phyloP scores from a whole-genome alignment of 2,888 invertebrate genomes.

The Yponomeuta sedellus region DNA sequence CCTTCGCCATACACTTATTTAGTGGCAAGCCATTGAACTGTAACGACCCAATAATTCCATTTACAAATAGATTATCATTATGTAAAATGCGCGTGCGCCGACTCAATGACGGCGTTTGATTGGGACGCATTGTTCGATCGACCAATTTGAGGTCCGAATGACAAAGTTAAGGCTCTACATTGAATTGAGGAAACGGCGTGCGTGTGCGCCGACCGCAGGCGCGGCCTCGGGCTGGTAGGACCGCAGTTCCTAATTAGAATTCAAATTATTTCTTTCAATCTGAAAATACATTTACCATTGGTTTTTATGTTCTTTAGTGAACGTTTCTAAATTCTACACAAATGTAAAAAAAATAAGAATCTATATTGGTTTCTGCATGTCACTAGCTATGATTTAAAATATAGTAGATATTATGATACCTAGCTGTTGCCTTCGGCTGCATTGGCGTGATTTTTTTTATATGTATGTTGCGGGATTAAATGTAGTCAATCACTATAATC shows the following conservation, averaged over 20 bases:
- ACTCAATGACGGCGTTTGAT: conserved; percentile 31
- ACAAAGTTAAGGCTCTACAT: conserved; percentile 10
- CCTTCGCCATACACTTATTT: neutral
- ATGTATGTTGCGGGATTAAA: no score
- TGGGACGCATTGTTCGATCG: conserved; percentile 33
- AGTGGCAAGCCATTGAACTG: neutral
- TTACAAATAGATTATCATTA: conserved; percentile 7
- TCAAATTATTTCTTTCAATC: no score
- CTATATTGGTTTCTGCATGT: no score
- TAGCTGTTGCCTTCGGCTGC: no score
- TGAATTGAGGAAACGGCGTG: conserved; percentile 22
- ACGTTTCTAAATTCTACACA: no score
- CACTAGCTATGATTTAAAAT: no score
- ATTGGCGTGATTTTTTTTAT: no score
- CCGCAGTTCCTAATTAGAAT: neutral
- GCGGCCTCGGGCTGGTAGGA: conserved; percentile 24
- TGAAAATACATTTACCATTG: no score
- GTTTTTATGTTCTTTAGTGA: no score
- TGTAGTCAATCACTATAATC: no score
- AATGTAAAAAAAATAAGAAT: no score
- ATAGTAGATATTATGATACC: no score
- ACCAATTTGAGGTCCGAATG: conserved; percentile 6
- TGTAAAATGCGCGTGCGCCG: conserved; percentile 11
- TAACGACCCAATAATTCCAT: conserved; percentile 11
- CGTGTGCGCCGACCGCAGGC: conserved; percentile 38